Percentiles rank a stretch among this genome's conserved stretches.
These are phyloP conservation scores for Thunnus thynnus DNA, from an alignment of 2,113 vertebrate species.

Conservation along the genomic window DNA sequence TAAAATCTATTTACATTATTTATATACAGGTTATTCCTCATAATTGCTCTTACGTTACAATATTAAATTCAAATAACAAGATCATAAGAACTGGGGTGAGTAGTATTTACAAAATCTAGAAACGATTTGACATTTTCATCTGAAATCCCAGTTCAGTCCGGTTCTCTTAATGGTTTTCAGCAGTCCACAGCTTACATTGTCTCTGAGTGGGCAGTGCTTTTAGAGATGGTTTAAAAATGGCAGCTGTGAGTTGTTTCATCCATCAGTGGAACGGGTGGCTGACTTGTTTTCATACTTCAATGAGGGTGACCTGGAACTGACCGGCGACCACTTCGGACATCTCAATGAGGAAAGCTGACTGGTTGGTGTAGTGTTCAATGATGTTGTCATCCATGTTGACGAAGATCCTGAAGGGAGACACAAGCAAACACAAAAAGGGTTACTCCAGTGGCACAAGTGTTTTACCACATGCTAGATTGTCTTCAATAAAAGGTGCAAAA, in stretches of 20 bases:
- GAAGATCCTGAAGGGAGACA: slow-evolving; percentile 85
- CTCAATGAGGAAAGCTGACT: slow-evolving; percentile 95
- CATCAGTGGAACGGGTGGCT: slow-evolving; percentile 38
- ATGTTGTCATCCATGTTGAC: slow-evolving; percentile 99
- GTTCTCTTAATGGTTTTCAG: slow-evolving; percentile 35
- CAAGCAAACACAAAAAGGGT: background rate
- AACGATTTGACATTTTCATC: slow-evolving; percentile 39
- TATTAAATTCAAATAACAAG: slow-evolving; percentile 64
- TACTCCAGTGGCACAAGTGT: background rate
- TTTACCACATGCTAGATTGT: no score
- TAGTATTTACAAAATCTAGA: slow-evolving; percentile 72
- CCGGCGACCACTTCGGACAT: slow-evolving; percentile 86
- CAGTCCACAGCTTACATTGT: slow-evolving; percentile 45
- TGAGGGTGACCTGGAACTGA: slow-evolving; percentile 93
- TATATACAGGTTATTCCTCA: slow-evolving; percentile 72
- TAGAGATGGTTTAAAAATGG: slow-evolving; percentile 41
- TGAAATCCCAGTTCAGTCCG: slow-evolving; percentile 41
- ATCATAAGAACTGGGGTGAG: slow-evolving; percentile 32
- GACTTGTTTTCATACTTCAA: slow-evolving; percentile 88
- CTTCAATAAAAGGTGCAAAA: background rate
- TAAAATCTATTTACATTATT: slow-evolving; percentile 84
- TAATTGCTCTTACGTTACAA: slow-evolving; percentile 80
- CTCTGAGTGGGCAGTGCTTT: slow-evolving; percentile 75
- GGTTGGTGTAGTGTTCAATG: slow-evolving; percentile 98
- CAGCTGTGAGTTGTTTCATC: slow-evolving; percentile 32